A percentile compares a stretch with the other conserved stretches of the same genome.
Evolutionary conservation across 2,797 vertebrate genomes (phyloP).

Genomic region (Galaxias olidus): DNA sequence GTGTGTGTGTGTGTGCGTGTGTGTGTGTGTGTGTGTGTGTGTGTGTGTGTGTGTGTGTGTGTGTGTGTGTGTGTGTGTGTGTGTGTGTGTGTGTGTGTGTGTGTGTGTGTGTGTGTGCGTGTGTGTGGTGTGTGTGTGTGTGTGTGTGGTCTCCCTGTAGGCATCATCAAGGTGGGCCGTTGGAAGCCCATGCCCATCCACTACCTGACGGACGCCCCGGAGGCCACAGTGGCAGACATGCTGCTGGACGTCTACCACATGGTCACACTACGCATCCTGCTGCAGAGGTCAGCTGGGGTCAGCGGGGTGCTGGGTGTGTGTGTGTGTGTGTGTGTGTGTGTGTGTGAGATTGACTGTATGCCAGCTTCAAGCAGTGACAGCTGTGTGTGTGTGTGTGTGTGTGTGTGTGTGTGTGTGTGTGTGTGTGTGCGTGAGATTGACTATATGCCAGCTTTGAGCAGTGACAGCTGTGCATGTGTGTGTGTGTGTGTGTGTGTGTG

Average conservation of each 20-base stretch:
- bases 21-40: neutral
- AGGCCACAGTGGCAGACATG: conserved; percentile 91
- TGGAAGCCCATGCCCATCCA: conserved; percentile 98
- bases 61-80: neutral
- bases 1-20: neutral
- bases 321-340: conserved; percentile 9
- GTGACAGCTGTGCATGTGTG: neutral
- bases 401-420: neutral
- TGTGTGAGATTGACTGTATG: neutral
- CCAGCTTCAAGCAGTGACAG: conserved; percentile 61
- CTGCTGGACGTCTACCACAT: conserved; percentile 91
- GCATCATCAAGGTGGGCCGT: conserved; percentile 93
- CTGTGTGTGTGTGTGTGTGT: conserved; percentile 59
- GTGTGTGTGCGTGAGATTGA: neutral
- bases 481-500: no score
- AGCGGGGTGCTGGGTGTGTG: conserved; percentile 26
- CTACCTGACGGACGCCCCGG: conserved; percentile 92
- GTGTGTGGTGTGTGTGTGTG: neutral
- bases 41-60: conserved; percentile 1
- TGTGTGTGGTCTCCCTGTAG: no score
- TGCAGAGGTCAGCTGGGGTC: conserved; percentile 81
- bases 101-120: no score
- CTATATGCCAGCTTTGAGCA: no score
- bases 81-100: conserved; percentile 10
- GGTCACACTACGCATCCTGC: conserved; percentile 85